Conservation (phyloP, 1,140 invertebrate genomes). For the Subanguina moxae region DNA sequence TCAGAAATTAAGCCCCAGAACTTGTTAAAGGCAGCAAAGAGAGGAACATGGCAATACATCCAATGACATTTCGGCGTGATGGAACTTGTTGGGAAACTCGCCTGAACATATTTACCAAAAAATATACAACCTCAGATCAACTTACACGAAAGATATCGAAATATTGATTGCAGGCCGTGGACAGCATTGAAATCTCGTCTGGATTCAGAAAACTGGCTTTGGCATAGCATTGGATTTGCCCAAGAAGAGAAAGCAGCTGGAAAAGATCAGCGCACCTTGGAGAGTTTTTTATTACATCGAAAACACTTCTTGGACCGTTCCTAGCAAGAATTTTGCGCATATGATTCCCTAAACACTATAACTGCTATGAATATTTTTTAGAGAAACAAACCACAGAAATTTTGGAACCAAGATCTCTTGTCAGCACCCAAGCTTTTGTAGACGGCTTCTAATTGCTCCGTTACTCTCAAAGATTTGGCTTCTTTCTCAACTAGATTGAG, state of each 20-base stretch:
- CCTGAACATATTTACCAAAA: too few relatives aligned
- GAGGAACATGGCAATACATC: background rate
- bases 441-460: background rate
- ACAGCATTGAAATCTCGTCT: background rate
- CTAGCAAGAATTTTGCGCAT: background rate
- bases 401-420: background rate
- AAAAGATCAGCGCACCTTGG: background rate
- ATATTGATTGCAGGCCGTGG: background rate
- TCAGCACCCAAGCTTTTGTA: background rate
- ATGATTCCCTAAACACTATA: background rate
- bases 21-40: background rate
- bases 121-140: too few relatives aligned
- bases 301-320: too few relatives aligned
- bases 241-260: background rate
- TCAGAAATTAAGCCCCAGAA: background rate
- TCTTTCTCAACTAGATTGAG: background rate
- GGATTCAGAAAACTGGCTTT: background rate
- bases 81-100: background rate
- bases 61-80: background rate
- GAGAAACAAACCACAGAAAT: too few relatives aligned
- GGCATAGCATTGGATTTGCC: background rate
- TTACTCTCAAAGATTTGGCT: background rate
- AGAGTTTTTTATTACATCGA: background rate
- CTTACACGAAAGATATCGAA: background rate
- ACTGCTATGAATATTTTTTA: too few relatives aligned